A percentile compares a stretch with the other conserved stretches of the same genome.
phyloP scores from a whole-genome alignment of 2,888 invertebrate genomes.

The Drosophila vallismaia region DNA sequence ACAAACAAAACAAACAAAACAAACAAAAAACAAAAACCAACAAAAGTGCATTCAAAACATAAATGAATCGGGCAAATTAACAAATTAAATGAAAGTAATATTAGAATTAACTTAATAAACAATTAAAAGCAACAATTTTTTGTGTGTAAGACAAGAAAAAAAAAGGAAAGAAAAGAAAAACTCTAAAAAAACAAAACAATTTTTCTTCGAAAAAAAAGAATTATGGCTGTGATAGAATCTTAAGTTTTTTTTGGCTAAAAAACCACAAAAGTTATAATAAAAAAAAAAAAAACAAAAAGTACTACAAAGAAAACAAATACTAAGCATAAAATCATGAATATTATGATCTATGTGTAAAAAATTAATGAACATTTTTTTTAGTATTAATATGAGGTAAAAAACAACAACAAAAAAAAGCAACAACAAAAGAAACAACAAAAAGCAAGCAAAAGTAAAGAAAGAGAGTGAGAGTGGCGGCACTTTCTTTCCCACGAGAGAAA shows the following conservation, averaged over 20 bases:
- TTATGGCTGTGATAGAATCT: slow-evolving; percentile 79
- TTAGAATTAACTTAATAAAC: slow-evolving; percentile 43
- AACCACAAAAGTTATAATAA: slow-evolving; percentile 43
- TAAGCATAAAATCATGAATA: slow-evolving; percentile 36
- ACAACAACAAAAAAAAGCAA: slow-evolving; percentile 10
- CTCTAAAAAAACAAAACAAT: slow-evolving; percentile 47
- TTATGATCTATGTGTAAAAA: slow-evolving; percentile 34
- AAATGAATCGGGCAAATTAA: slow-evolving; percentile 48
- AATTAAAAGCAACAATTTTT: slow-evolving; percentile 35
- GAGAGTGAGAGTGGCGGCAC: slow-evolving; percentile 15
- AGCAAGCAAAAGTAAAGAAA: slow-evolving; percentile 17
- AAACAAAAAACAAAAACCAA: slow-evolving; percentile 46
- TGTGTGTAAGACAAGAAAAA: slow-evolving; percentile 32
- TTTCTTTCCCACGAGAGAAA: slow-evolving; percentile 22
- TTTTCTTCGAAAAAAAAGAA: slow-evolving; percentile 72
- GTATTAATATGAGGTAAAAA: slow-evolving; percentile 25
- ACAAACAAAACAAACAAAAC: slow-evolving; percentile 24
- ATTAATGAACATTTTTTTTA: slow-evolving; percentile 34
- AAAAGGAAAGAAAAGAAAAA: slow-evolving; percentile 27
- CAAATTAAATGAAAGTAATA: slow-evolving; percentile 44
- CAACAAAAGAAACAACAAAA: slow-evolving; percentile 24
- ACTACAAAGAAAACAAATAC: slow-evolving; percentile 32
- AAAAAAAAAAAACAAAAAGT: slow-evolving; percentile 22
- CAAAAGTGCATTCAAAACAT: slow-evolving; percentile 69
- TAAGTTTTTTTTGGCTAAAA: slow-evolving; percentile 62